Percentiles rank a stretch among this genome's conserved stretches.
Conservation (phyloP, 2,888 invertebrate species). For the Stegophylla sp. region DNA sequence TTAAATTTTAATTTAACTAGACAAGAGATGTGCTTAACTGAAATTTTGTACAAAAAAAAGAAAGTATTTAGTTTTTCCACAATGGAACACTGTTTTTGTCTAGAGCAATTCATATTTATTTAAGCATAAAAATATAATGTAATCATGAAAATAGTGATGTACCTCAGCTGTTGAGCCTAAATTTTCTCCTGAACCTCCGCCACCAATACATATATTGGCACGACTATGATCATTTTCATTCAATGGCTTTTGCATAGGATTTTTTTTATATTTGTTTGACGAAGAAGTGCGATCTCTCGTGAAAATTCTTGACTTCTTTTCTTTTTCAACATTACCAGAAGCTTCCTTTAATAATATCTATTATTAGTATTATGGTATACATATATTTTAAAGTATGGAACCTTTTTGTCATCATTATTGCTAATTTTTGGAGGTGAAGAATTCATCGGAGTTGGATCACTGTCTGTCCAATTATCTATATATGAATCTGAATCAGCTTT, state of each 20-base stretch:
- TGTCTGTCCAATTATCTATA: slow-evolving; percentile 71
- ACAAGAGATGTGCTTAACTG: no score
- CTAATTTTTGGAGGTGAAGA: slow-evolving; percentile 66
- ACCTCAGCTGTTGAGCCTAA: slow-evolving; percentile 28
- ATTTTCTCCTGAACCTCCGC: slow-evolving; percentile 22
- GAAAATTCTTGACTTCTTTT: slow-evolving; percentile 71
- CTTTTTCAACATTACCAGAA: slow-evolving; percentile 20
- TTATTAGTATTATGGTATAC: background rate
- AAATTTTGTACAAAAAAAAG: no score
- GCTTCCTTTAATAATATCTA: slow-evolving; percentile 27
- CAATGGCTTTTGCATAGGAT: slow-evolving; percentile 48
- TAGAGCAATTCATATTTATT: no score
- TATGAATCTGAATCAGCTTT: slow-evolving; percentile 69
- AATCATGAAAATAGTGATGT: background rate
- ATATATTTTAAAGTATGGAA: no score
- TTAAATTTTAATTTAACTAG: no score
- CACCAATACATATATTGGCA: background rate
- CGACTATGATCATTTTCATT: slow-evolving; percentile 32
- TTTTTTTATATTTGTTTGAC: slow-evolving; percentile 70
- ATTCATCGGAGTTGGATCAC: slow-evolving; percentile 69
- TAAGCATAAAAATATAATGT: background rate
- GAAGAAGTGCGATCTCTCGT: slow-evolving; percentile 66
- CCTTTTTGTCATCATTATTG: slow-evolving; percentile 60
- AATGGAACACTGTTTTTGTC: no score
- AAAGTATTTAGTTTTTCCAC: no score